Percentiles rank a stretch among this genome's conserved stretches.
These are phyloP conservation scores for Penelope pileata DNA, from an alignment of 2,113 vertebrate genomes.

Conservation along the genomic window DNA sequence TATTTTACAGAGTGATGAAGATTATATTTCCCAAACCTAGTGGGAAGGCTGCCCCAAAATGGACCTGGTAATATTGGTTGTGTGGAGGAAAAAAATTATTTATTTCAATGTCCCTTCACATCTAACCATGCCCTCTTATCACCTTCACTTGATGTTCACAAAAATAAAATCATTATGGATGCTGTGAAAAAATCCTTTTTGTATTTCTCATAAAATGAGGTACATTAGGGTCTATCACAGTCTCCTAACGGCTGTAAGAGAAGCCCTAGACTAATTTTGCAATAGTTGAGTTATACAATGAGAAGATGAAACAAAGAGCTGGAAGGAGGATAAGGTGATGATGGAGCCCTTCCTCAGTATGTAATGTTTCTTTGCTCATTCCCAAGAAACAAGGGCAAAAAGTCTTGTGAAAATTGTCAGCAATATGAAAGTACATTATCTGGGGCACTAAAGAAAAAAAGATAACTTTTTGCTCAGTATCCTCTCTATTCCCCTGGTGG, in stretches of 20 bases:
- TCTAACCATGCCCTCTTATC: not conserved
- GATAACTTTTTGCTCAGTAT: slow-evolving; percentile 24
- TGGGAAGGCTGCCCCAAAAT: not conserved
- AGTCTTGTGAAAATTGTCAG: not conserved
- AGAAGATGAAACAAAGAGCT: slow-evolving; percentile 13
- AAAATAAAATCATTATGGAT: not conserved
- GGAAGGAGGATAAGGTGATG: not conserved
- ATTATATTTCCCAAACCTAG: not conserved
- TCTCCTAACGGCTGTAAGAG: not conserved
- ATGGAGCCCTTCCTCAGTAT: not conserved
- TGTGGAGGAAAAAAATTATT: not conserved
- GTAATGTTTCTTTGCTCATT: slow-evolving; percentile 34
- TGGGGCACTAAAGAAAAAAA: slow-evolving; percentile 35
- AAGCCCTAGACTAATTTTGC: not conserved
- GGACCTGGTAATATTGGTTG: not conserved
- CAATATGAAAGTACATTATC: slow-evolving; percentile 44
- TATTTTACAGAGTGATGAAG: not conserved
- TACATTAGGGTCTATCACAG: not conserved
- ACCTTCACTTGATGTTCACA: not conserved
- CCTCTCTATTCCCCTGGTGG: slow-evolving; percentile 32
- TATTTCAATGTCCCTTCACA: not conserved
- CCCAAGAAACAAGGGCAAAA: slow-evolving; percentile 28
- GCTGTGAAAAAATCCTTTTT: not conserved
- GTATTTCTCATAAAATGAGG: not conserved
- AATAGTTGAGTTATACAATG: not conserved